Conservation (phyloP, 1,140 invertebrate genomes). For the Arion vulgaris region DNA sequence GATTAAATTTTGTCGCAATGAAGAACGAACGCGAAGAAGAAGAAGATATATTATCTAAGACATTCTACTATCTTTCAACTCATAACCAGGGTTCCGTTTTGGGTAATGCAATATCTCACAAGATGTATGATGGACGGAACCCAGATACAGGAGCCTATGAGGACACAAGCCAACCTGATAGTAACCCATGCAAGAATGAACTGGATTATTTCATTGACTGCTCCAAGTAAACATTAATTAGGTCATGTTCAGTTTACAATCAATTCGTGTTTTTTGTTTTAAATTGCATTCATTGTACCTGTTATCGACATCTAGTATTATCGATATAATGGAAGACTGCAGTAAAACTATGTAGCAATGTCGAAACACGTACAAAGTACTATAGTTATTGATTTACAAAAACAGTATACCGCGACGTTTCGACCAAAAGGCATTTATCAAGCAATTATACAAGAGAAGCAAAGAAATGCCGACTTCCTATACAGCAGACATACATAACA, state of each 20-base stretch:
- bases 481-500: neutral
- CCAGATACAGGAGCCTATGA: slow-evolving; percentile 27
- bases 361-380: too few species aligned
- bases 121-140: slow-evolving; percentile 27
- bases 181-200: slow-evolving; percentile 29
- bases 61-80: too few species aligned
- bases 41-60: too few species aligned
- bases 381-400: neutral
- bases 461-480: too few species aligned
- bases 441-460: too few species aligned
- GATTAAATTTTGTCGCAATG: too few species aligned
- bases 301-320: neutral
- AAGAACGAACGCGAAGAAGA: too few species aligned
- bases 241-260: neutral
- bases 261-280: neutral
- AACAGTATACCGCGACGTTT: neutral
- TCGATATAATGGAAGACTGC: too few species aligned
- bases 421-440: too few species aligned
- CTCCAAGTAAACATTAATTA: slow-evolving; percentile 10
- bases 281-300: neutral
- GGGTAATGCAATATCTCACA: slow-evolving; percentile 28
- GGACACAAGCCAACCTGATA: neutral
- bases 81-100: slow-evolving; percentile 13
- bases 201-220: slow-evolving; percentile 29
- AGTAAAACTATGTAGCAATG: too few species aligned